Conservation (phyloP, 2,113 vertebrate genomes). For the Prionailurus viverrinus region DNA sequence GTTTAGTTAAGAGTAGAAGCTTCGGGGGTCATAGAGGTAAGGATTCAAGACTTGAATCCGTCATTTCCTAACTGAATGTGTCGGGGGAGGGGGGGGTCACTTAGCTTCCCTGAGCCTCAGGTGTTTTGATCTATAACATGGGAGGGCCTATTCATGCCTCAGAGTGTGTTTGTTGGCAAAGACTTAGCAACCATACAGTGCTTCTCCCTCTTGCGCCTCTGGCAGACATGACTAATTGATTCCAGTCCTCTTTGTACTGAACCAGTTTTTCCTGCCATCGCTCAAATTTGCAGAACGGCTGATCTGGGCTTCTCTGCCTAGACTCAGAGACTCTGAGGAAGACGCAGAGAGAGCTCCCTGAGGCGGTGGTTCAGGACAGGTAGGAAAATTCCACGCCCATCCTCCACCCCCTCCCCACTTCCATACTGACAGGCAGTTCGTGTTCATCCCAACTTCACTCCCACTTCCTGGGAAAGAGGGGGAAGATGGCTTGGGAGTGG, state of each 20-base stretch:
- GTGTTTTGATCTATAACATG: neutral
- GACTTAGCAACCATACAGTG: neutral
- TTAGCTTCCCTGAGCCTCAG: neutral
- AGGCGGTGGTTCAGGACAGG: neutral
- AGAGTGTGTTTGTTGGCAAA: neutral
- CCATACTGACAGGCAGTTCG: neutral
- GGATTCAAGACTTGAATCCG: neutral
- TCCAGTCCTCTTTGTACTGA: neutral
- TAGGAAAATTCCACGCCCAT: neutral
- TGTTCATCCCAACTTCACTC: neutral
- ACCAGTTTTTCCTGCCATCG: neutral
- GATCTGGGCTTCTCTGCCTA: conserved; percentile 12
- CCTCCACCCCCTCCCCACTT: neutral
- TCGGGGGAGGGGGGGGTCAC: conserved; percentile 6
- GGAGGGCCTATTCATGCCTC: neutral
- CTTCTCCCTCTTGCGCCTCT: neutral
- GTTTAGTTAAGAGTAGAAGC: neutral
- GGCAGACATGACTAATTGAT: neutral
- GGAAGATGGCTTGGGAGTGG: neutral
- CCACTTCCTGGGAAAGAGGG: neutral
- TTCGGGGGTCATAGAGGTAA: neutral
- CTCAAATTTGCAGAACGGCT: neutral
- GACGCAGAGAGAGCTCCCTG: neutral
- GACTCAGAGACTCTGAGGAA: neutral
- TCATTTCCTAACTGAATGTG: neutral